These are phyloP conservation scores for Ceratoteleas bidentatus DNA, from an alignment of 1,140 invertebrate genomes.

Conservation along the genomic window DNA sequence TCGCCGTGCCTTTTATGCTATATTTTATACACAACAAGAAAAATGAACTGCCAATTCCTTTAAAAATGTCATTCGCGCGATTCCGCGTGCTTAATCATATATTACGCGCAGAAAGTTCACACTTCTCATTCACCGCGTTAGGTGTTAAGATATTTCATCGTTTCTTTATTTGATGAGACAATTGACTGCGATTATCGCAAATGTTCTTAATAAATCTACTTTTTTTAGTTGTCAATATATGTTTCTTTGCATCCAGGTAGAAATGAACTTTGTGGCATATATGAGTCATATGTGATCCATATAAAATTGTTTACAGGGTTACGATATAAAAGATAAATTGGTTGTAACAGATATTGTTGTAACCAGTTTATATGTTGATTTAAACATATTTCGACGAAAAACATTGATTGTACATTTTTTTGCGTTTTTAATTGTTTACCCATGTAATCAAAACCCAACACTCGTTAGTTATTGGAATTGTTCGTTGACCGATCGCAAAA, in stretches of 20 bases:
- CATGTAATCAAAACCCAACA: background rate
- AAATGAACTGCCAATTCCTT: slow-evolving; percentile 52
- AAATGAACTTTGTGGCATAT: no score
- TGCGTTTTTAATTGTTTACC: background rate
- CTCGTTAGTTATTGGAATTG: slow-evolving; percentile 22
- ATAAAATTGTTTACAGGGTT: no score
- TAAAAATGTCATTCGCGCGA: slow-evolving; percentile 35
- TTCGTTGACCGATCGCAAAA: slow-evolving; percentile 29
- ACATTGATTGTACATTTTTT: no score
- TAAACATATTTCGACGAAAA: no score
- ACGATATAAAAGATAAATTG: no score
- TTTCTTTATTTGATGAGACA: background rate
- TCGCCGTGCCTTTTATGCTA: slow-evolving; percentile 62
- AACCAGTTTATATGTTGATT: no score
- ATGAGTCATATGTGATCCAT: no score
- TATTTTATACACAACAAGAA: slow-evolving; percentile 44
- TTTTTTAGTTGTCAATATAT: background rate
- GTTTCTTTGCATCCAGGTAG: background rate
- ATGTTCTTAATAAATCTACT: no score
- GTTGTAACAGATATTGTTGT: no score
- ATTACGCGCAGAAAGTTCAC: slow-evolving; percentile 2
- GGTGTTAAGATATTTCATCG: background rate
- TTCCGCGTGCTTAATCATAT: background rate
- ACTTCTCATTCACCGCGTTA: slow-evolving; percentile 1
- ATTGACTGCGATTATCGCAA: no score